Conservation (phyloP, 1,140 invertebrate species). For the Sogatella furcifera region DNA sequence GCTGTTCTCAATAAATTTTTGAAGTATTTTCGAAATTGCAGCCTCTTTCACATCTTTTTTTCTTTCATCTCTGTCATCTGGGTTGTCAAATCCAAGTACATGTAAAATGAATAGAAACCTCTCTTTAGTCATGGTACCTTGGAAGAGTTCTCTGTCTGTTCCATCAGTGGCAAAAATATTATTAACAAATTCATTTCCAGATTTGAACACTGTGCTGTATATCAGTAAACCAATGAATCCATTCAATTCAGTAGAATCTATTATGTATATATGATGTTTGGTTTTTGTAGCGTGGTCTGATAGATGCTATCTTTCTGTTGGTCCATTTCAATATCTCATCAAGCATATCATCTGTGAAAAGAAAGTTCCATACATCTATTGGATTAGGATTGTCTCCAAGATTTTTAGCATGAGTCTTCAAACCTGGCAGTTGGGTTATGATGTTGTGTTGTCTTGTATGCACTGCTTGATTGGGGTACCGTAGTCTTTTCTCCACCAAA, state of each 20-base stretch:
- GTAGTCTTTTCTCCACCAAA: not conserved
- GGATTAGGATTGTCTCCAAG: not conserved
- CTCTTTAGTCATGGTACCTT: slow-evolving; percentile 15
- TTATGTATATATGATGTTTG: not conserved
- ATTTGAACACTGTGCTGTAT: slow-evolving; percentile 1
- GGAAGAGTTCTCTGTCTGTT: slow-evolving; percentile 20
- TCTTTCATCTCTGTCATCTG: slow-evolving; percentile 14
- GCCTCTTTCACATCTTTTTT: slow-evolving; percentile 15
- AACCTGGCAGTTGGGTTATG: not conserved
- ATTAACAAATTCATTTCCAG: not conserved
- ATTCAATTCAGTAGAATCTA: not conserved
- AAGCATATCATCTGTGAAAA: not conserved
- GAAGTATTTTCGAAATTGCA: not conserved
- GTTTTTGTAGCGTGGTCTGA: not conserved
- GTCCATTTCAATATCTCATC: slow-evolving; percentile 10
- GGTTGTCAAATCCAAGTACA: slow-evolving; percentile 20
- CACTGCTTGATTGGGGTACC: not conserved
- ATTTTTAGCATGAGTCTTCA: not conserved
- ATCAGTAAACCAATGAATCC: slow-evolving; percentile 6
- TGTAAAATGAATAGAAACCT: slow-evolving; percentile 18
- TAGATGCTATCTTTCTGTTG: not conserved
- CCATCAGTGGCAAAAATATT: slow-evolving; percentile 16
- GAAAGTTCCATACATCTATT: slow-evolving; percentile 1
- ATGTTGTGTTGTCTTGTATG: not conserved
- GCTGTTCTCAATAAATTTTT: slow-evolving; percentile 23